Base-by-base conservation (phyloP, 2,113 vertebrate genomes). In the Toxostoma redivivum region DNA sequence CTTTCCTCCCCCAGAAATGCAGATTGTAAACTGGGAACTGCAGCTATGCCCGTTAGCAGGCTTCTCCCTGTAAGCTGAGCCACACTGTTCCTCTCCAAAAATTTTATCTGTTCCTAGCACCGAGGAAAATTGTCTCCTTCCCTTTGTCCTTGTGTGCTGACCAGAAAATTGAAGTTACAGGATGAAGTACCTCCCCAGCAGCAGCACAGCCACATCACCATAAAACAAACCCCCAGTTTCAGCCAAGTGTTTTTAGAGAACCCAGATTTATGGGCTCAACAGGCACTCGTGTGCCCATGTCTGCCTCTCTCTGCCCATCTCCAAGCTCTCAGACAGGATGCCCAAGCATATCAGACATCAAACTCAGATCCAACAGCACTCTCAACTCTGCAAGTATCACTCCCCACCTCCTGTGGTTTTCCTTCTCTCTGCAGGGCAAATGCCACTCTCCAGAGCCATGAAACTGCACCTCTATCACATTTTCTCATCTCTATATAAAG, bases 281-380 rank as follows among this genome's bases (percentile, higher is more conserved):
- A 84, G 33, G 18, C 58, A 33, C 28, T 20, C 0, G 0, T 2
- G 15, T 48, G 51, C 38, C 35, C 21, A 2, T 1, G 3, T 25
- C 45, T 28, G 12, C 31, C 38, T 28, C 22, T 30, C 28, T 56
- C 40, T 37, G 27, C 48, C 48, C 62, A 31, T 5, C 7, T 31
- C 35, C 8, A 14, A 30, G 74, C 48, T 60, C 58, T 7, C 62
- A 62, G 16, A 54, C 17, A 66, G 20, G 28, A 38, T 25, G 15
- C 12, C 30, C 14, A 21, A 73, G 38, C 8, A 12, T 31, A 45
- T 13, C 19, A 66, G 16, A 30, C 45, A 35, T 27, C 47, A 48
- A 28, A 28, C 12, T 33, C 47, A 23, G 12, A 19, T 47, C 37
- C 47, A 67, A 9, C 3, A 31, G 15, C n/a, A 5, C 19, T 61